Evolutionary conservation across 2,888 invertebrate species (phyloP).

Genomic region (Magallana nippona): DNA sequence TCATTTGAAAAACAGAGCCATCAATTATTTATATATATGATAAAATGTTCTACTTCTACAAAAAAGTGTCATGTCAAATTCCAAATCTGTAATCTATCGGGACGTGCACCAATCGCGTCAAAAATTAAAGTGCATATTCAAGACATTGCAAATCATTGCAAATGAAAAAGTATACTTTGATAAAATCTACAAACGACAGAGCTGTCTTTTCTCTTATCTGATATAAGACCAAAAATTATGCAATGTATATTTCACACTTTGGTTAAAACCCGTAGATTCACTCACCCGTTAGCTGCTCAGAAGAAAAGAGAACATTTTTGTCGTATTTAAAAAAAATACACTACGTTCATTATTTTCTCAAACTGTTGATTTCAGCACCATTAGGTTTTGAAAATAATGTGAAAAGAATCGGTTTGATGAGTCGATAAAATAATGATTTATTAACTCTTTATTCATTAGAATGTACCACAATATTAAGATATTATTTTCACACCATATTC

Average conservation of each 20-base stretch:
- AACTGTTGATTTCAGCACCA: no score
- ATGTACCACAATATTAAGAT: no score
- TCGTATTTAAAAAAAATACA: no score
- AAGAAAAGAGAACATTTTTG: no score
- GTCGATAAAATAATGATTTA: no score
- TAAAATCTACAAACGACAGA: background rate
- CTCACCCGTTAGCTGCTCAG: no score
- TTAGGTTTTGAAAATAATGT: no score
- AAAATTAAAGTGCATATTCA: constrained; percentile 1
- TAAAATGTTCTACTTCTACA: constrained; percentile 12
- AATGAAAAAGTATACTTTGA: constrained; percentile 10
- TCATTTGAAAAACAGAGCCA: background rate
- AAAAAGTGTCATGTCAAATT: constrained; percentile 23
- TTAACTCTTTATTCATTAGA: no score
- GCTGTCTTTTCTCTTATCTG: background rate
- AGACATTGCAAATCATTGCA: background rate
- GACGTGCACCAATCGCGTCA: constrained; percentile 11
- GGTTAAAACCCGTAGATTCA: background rate
- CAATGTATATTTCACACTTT: background rate
- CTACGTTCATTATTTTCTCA: no score
- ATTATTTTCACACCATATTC: no score
- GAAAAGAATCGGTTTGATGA: no score
- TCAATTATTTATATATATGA: constrained; percentile 14
- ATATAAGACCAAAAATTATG: background rate
- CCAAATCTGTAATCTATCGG: constrained; percentile 8